These are phyloP conservation scores for Cordilura impudica DNA, from an alignment of 2,888 invertebrate species.

Conservation along the genomic window DNA sequence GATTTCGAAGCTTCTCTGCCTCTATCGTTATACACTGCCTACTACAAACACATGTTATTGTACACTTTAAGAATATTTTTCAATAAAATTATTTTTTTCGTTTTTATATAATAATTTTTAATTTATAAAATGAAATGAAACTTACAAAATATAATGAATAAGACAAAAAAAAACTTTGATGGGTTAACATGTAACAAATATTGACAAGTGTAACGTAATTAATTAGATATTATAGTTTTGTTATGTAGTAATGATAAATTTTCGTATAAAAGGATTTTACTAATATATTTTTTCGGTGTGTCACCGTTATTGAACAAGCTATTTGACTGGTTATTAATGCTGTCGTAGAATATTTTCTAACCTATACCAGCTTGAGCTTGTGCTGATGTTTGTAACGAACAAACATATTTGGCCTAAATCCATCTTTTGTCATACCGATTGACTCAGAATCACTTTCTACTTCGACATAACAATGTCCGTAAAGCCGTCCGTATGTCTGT, in stretches of 20 bases:
- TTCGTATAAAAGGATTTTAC: constrained; percentile 20
- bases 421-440: too few species aligned
- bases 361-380: too few species aligned
- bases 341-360: too few species aligned
- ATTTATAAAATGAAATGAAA: background rate
- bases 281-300: constrained; percentile 3
- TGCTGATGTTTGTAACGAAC: too few species aligned
- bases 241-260: constrained; percentile 1
- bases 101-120: background rate
- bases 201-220: background rate
- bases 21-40: background rate
- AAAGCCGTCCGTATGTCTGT: too few species aligned
- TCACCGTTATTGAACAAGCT: too few species aligned
- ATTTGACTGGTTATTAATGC: too few species aligned
- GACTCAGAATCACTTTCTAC: too few species aligned
- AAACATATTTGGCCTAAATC: too few species aligned
- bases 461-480: too few species aligned
- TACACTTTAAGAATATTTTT: background rate
- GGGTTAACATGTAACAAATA: constrained; percentile 56
- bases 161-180: constrained; percentile 53
- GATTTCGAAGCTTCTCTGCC: background rate
- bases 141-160: background rate
- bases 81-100: constrained; percentile 8
- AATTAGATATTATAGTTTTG: background rate
- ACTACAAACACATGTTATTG: constrained; percentile 10